These are phyloP conservation scores for Ochropleura leucogaster DNA, from an alignment of 2,888 invertebrate species.

Conservation along the genomic window DNA sequence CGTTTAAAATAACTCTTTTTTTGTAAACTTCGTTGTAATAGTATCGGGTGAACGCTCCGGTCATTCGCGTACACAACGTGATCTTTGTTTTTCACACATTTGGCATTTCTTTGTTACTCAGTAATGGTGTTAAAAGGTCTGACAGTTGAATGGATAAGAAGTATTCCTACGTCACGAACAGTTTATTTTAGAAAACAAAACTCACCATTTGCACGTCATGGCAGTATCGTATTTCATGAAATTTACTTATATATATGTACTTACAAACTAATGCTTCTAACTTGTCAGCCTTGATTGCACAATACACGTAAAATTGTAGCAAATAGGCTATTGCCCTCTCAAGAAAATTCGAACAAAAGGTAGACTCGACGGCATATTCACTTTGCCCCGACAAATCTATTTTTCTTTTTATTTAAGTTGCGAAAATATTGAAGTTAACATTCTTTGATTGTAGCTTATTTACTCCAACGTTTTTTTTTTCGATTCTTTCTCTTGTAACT, in stretches of 20 bases:
- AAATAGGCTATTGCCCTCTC: background rate
- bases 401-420: background rate
- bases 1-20: background rate
- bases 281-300: slow-evolving; percentile 2
- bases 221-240: slow-evolving; percentile 21
- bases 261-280: slow-evolving; percentile 13
- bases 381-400: background rate
- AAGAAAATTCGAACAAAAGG: slow-evolving; percentile 5
- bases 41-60: slow-evolving; percentile 9
- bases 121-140: slow-evolving; percentile 29
- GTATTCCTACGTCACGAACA: slow-evolving; percentile 28
- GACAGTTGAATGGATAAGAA: slow-evolving; percentile 44
- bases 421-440: slow-evolving; percentile 22
- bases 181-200: slow-evolving; percentile 10
- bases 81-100: slow-evolving; percentile 26
- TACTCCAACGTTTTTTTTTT: background rate
- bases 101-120: slow-evolving; percentile 32
- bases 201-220: background rate
- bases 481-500: background rate
- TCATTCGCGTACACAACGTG: background rate
- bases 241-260: background rate
- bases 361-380: slow-evolving; percentile 1
- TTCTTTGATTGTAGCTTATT: background rate
- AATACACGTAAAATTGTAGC: background rate
- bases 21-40: slow-evolving; percentile 7